phyloP scores from a whole-genome alignment of 2,113 vertebrate genomes.

The Varanus salvator region DNA sequence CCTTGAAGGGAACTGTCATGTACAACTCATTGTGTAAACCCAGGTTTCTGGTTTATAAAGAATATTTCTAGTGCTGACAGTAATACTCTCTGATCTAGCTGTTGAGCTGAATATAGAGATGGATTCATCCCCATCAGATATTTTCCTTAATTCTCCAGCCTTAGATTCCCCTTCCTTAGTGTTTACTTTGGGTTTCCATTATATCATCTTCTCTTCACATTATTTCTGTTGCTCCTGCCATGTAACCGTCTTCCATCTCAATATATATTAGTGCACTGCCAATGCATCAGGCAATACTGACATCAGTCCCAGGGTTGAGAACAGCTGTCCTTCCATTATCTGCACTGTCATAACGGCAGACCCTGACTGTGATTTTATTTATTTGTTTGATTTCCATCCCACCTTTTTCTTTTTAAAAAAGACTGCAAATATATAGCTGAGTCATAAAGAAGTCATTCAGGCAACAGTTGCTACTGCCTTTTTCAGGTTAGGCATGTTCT shows the following conservation, averaged over 20 bases:
- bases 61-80: background rate
- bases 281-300: too few relatives aligned
- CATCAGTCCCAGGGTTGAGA: too few relatives aligned
- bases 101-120: background rate
- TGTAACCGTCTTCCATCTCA: background rate
- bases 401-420: too few relatives aligned
- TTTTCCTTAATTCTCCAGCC: background rate
- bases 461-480: too few relatives aligned
- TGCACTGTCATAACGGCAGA: too few relatives aligned
- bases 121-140: background rate
- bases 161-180: background rate
- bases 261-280: too few relatives aligned
- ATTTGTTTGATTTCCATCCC: too few relatives aligned
- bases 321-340: too few relatives aligned
- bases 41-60: background rate
- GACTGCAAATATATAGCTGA: too few relatives aligned
- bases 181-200: too few relatives aligned
- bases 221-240: background rate
- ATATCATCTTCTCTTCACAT: background rate
- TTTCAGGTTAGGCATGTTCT: background rate
- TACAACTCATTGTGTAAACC: background rate
- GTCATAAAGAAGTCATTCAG: background rate
- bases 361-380: too few relatives aligned
- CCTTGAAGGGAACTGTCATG: background rate
- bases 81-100: background rate